Base-by-base conservation (phyloP, 2,113 vertebrate genomes). In the Corvus moneduloides region DNA sequence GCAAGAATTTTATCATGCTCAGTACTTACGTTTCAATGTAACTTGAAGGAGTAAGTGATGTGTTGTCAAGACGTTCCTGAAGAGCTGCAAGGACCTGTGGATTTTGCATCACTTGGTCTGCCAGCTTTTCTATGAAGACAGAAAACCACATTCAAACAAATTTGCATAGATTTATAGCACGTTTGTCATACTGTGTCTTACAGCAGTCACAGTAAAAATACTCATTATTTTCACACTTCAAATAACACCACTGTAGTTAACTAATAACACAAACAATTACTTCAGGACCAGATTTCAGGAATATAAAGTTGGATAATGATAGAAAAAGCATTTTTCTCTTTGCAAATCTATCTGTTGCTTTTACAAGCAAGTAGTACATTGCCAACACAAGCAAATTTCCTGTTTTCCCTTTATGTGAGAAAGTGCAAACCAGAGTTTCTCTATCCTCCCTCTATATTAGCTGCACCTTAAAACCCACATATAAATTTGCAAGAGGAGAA, bases 91-190 rank as follows among this genome's bases (percentile, higher is more conserved):
- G 69, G 16, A 98, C 98, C n/a, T 98, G 98, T 3, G 98, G 98
- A 61, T 98, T 98, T 95, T 98, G 98, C 98, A 98, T 98, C 92
- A 98, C 98, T 90, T 98, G 98, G 46, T 98, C 98, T 84, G 98
- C 94, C 80, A 98, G 95, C 87, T 98, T 98, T 88, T 98, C 98
- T 98, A 48, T 12, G 10, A 95, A 81, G 71, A 91, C 8, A 92
- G 48, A 85, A 93, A 48, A 30, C 11, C 8, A 35, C 19, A 86
- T 87, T 52, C 74, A 74, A 90, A 66, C 20, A 67, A 64, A 39
- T 39, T 2, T 76, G 41, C 66, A 56, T 18, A 9, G 10, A 46
- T 26, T 63, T 23, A 43, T 5, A 73, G 13, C 5, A 6, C 10
- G 77, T 71, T 11, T 66, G 10, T 83, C 26, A 66, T 9, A 46